These are phyloP conservation scores for Sceloporus undulatus DNA, from an alignment of 2,113 vertebrate genomes.

Conservation along the genomic window DNA sequence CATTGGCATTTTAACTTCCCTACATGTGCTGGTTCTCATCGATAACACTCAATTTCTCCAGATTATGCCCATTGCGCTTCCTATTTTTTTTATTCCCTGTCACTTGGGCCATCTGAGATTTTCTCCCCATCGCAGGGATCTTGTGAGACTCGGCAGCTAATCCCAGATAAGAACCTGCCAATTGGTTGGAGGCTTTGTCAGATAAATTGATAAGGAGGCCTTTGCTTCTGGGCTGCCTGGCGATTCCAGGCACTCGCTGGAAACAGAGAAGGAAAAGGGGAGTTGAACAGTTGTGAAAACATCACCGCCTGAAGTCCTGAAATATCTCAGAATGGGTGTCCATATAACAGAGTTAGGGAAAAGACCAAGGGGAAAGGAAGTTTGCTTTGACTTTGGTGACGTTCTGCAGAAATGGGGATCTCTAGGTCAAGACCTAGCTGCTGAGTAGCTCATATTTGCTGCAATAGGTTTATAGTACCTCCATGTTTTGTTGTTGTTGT, in stretches of 20 bases:
- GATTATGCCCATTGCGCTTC: too few species aligned
- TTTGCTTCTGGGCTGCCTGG: conserved; percentile 68
- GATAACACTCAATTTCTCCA: too few species aligned
- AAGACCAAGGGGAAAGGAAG: neutral
- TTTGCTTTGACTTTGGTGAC: neutral
- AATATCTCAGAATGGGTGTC: conserved; percentile 23
- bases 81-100: too few species aligned
- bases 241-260: conserved; percentile 54
- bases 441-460: too few species aligned
- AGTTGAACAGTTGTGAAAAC: conserved; percentile 59
- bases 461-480: too few species aligned
- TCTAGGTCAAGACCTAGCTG: too few species aligned
- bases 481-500: too few species aligned
- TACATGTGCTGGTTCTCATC: too few species aligned
- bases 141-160: neutral
- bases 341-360: neutral
- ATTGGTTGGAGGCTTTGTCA: conserved; percentile 65
- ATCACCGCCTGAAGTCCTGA: conserved; percentile 53
- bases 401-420: neutral
- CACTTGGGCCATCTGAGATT: too few species aligned
- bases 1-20: too few species aligned
- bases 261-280: conserved; percentile 65
- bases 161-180: conserved; percentile 71
- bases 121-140: too few species aligned
- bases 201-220: conserved; percentile 76